Evolutionary conservation across 1,140 invertebrate genomes (phyloP).

Genomic region (Nomia melanderi): DNA sequence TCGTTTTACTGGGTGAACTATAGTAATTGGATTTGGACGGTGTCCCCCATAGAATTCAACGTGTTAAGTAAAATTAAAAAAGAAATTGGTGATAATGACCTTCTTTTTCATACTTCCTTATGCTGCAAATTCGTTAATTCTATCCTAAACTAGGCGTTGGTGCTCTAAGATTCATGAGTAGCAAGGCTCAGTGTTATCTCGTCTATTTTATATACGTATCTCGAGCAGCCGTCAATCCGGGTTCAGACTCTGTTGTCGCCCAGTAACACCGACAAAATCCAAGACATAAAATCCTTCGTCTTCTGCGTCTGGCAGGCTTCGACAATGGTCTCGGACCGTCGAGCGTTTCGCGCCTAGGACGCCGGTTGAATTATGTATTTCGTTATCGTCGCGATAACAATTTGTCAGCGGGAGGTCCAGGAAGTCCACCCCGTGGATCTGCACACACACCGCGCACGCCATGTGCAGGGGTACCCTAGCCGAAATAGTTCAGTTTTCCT

Average conservation of each 20-base stretch:
- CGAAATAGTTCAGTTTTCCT: slow-evolving; percentile 38
- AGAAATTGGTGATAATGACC: no score
- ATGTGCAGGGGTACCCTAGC: not conserved
- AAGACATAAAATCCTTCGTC: slow-evolving; percentile 30
- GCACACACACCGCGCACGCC: slow-evolving; percentile 10
- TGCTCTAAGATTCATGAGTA: not conserved
- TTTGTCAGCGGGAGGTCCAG: slow-evolving; percentile 50
- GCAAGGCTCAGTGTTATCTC: not conserved
- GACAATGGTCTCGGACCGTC: slow-evolving; percentile 36
- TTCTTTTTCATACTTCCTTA: no score
- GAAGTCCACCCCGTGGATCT: not conserved
- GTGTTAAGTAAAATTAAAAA: no score
- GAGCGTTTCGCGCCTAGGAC: slow-evolving; percentile 18
- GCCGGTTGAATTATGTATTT: slow-evolving; percentile 59
- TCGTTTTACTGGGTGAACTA: no score
- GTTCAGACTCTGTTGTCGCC: not conserved
- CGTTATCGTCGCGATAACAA: slow-evolving; percentile 59
- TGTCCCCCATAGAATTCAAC: no score
- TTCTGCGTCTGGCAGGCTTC: slow-evolving; percentile 28
- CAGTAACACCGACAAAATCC: slow-evolving; percentile 22
- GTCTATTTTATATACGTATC: slow-evolving; percentile 8
- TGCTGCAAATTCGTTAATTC: slow-evolving; percentile 5
- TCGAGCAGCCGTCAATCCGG: not conserved
- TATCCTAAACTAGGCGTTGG: no score
- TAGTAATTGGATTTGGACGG: no score